Evolutionary conservation across 2,797 vertebrate species (phyloP).

Genomic region (Columba guinea): DNA sequence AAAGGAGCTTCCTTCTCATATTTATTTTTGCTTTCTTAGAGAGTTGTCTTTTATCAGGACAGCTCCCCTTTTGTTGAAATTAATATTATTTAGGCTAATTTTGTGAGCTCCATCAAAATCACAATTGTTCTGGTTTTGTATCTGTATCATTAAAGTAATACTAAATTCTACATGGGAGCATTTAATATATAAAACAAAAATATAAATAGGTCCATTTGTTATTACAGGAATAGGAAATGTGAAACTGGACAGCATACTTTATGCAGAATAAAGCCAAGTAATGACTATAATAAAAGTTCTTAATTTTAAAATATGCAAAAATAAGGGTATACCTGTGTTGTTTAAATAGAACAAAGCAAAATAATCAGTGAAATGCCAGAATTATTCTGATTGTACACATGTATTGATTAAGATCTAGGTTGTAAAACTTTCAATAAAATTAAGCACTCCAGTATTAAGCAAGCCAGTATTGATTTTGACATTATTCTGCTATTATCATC

Average conservation of each 20-base stretch:
- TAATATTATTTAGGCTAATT: conserved; percentile 87
- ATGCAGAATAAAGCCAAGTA: neutral
- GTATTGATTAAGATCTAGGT: conserved; percentile 74
- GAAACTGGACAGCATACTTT: conserved; percentile 36
- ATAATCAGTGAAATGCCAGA: conserved; percentile 23
- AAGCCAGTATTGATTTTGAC: conserved; percentile 75
- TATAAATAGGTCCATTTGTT: conserved; percentile 61
- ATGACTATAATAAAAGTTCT: conserved; percentile 2
- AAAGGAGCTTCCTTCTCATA: conserved; percentile 85
- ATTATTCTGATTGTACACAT: conserved; percentile 52
- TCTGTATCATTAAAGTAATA: conserved; percentile 70
- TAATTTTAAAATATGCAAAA: neutral
- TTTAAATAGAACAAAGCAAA: conserved; percentile 35
- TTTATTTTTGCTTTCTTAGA: conserved; percentile 88
- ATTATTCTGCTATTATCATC: conserved; percentile 70
- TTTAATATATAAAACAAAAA: conserved; percentile 66
- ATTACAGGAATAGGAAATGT: conserved; percentile 48
- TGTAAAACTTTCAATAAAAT: conserved; percentile 75
- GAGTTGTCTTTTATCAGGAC: conserved; percentile 87
- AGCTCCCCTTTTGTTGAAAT: conserved; percentile 86
- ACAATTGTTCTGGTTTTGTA: conserved; percentile 77
- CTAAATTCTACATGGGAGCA: conserved; percentile 63
- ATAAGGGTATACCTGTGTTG: neutral
- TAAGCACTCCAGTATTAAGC: conserved; percentile 59
- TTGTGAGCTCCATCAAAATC: conserved; percentile 79